phyloP scores from a whole-genome alignment of 2,888 invertebrate genomes.

The Meteorus cinctellus region DNA sequence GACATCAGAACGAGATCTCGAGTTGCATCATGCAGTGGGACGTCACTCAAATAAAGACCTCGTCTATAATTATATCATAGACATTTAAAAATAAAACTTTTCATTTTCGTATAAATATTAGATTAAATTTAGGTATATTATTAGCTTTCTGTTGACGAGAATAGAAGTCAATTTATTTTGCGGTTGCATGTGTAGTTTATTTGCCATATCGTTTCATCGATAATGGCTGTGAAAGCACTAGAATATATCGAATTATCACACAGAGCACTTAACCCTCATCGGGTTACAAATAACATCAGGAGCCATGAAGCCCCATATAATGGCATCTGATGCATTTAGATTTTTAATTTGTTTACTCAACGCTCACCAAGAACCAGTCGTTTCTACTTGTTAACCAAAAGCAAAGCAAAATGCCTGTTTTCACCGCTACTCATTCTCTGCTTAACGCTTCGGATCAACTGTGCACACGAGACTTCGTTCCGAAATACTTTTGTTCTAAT shows the following conservation, averaged over 20 bases:
- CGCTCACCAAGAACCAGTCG: constrained; percentile 9
- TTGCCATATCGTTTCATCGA: background rate
- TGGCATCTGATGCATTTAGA: constrained; percentile 52
- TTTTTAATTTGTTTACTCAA: constrained; percentile 55
- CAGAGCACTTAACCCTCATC: constrained; percentile 45
- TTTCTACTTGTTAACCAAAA: no score
- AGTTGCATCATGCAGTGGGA: constrained; percentile 96
- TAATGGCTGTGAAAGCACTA: constrained; percentile 10
- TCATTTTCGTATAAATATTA: background rate
- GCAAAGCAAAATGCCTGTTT: no score
- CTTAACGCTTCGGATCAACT: no score
- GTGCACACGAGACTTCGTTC: no score
- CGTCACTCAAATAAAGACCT: constrained; percentile 94
- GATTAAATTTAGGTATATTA: background rate
- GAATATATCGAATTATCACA: constrained; percentile 50
- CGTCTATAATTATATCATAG: constrained; percentile 76
- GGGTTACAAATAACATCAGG: constrained; percentile 44
- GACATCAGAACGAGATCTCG: constrained; percentile 95
- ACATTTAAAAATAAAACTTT: no score
- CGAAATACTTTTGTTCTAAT: no score
- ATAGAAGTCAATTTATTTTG: background rate
- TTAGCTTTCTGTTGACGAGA: no score
- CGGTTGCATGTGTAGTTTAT: constrained; percentile 11
- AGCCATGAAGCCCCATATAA: constrained; percentile 46
- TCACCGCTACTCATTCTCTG: no score